These are phyloP conservation scores for Noctua pronuba DNA, from an alignment of 2,888 invertebrate species.

Conservation along the genomic window DNA sequence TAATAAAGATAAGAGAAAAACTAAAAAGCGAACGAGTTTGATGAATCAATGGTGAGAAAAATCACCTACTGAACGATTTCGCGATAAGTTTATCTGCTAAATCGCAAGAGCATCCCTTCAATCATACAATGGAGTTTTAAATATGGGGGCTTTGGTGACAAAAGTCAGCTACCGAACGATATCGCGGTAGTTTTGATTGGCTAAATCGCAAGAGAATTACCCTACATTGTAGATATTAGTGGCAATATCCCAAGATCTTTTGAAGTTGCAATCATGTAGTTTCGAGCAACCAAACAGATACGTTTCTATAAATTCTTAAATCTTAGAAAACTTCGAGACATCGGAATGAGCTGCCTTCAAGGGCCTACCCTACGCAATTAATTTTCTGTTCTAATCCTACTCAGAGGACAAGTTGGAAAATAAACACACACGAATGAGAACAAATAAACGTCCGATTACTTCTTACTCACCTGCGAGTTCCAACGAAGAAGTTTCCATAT, in stretches of 20 bases:
- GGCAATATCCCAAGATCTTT: background rate
- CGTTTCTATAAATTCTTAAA: background rate
- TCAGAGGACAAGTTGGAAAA: background rate
- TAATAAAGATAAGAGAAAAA: background rate
- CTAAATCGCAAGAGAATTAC: background rate
- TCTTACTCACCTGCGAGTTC: background rate
- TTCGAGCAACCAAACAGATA: background rate
- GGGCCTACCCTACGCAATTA: background rate
- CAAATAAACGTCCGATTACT: background rate
- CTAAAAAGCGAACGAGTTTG: background rate
- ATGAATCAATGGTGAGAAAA: background rate
- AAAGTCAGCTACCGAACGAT: background rate
- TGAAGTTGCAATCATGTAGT: background rate
- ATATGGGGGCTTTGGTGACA: no score
- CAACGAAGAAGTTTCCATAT: conserved; percentile 13
- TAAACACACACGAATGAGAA: background rate
- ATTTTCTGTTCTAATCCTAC: background rate
- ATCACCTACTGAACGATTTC: background rate
- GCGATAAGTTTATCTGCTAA: background rate
- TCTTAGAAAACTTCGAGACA: background rate
- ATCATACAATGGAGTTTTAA: no score
- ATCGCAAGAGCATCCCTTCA: no score
- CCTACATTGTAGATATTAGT: background rate
- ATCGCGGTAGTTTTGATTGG: background rate
- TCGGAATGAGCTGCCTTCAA: background rate